Evolutionary conservation across 64 coral and sea anemone species (phyloP), one percentile per base, ranked within the genome.

Genomic region (Catalaphyllia jardinei): DNA sequence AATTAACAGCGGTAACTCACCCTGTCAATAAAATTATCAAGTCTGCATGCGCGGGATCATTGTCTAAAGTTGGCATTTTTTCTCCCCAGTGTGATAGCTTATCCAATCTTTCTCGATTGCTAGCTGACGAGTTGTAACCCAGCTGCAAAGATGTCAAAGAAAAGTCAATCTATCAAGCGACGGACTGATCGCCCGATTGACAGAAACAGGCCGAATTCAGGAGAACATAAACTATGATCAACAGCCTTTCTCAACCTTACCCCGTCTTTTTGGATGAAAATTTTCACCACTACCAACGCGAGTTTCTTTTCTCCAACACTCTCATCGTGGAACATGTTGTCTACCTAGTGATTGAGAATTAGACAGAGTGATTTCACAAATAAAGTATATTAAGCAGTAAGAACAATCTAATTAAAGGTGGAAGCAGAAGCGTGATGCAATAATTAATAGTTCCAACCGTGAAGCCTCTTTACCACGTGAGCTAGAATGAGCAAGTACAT

Each of bases 281-380:
- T 4, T 84, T 91, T 91, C 0, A 91, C 79, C 1, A 91, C 79
- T 9, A 83, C 69, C 3, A 84, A 42, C 1, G 54, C 24, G 1
- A 91, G 25, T 18, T 84, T 85, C 59, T 76, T 91, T 22, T 64
- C 79, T 30, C 89, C 89, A 42, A 91, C 57, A 61, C 89, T 91
- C 60, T 80, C 79, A 25, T 91, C 89, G 54, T 91, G 89, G 73
- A 84, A 91, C 67, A 91, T 73, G 60, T 35, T 76, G 35, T 91
- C 71, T 3, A 91, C 50, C 89, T 91, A 8, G 0, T 4, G 31
- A 85, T 10, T 39, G 5, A 16, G 38, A 39, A 17, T 30, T 20
- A 17, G 14, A 63, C 4, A 35, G 38, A 15, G 46, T 19, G 46
- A 49, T 57, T 57, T 13, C 7, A 57, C 54, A 57, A 28, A 62